phyloP scores from a whole-genome alignment of 2,113 vertebrate genomes.

The Crotalus horridus region DNA sequence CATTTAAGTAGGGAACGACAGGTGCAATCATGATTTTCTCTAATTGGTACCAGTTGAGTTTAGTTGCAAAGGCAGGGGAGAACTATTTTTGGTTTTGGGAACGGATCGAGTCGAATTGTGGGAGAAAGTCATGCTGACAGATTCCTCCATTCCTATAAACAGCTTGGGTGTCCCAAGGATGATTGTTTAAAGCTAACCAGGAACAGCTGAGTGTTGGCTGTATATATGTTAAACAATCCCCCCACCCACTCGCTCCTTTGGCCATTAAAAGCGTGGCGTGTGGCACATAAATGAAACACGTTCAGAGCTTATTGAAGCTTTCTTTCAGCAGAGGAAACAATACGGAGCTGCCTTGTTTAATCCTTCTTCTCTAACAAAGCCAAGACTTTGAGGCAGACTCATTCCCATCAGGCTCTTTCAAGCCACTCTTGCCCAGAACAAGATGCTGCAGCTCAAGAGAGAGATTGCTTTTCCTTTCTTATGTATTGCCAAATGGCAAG shows the following conservation, averaged over 20 bases:
- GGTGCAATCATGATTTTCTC: background rate
- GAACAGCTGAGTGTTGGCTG: slow-evolving; percentile 66
- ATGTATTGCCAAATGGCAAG: slow-evolving; percentile 40
- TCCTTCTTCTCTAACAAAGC: slow-evolving; percentile 58
- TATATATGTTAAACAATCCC: slow-evolving; percentile 31
- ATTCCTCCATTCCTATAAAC: slow-evolving; percentile 5
- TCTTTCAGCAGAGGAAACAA: slow-evolving; percentile 60
- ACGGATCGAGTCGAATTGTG: background rate
- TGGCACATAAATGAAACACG: slow-evolving; percentile 69
- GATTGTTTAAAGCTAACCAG: slow-evolving; percentile 60
- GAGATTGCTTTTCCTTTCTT: slow-evolving; percentile 60
- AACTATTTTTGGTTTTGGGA: no score
- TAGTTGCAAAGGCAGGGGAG: background rate
- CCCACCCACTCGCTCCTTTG: slow-evolving; percentile 30
- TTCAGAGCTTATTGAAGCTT: slow-evolving; percentile 67
- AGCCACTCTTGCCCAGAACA: slow-evolving; percentile 43
- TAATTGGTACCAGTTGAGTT: background rate
- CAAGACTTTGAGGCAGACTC: slow-evolving; percentile 62
- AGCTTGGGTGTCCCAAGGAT: slow-evolving; percentile 62
- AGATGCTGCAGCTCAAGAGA: slow-evolving; percentile 43
- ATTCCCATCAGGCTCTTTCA: slow-evolving; percentile 56
- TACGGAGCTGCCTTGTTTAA: slow-evolving; percentile 56
- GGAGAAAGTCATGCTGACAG: background rate
- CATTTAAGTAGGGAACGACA: background rate
- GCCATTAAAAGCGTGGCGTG: slow-evolving; percentile 66